A percentile compares a stretch with the other conserved stretches of the same genome.
phyloP scores from a whole-genome alignment of 2,113 vertebrate genomes.

The Stigmatopora argus region DNA sequence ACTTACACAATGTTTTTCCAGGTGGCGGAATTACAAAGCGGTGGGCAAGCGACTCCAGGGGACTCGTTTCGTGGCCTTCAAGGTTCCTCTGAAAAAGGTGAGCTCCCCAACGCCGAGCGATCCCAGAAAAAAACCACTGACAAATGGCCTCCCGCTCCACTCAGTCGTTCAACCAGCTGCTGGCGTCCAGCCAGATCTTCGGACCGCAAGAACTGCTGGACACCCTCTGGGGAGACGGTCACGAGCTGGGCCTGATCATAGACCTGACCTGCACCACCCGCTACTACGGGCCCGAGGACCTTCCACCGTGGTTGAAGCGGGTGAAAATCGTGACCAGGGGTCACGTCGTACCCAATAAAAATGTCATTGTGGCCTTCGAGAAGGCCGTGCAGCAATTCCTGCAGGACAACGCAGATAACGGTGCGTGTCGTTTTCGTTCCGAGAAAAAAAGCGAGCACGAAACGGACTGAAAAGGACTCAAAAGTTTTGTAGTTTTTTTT shows the following conservation, averaged over 20 bases:
- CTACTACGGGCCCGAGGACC: constrained; percentile 1
- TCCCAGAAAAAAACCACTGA: neutral
- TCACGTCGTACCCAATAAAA: neutral
- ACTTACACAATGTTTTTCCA: neutral
- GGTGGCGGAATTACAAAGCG: constrained; percentile 3
- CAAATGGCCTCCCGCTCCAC: neutral
- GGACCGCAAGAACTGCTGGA: constrained; percentile 5
- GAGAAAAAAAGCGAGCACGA: no score
- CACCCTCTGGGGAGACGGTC: neutral
- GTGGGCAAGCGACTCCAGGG: neutral
- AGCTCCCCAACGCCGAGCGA: neutral
- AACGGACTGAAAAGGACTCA: no score
- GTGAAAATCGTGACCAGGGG: neutral
- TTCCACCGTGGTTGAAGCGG: neutral
- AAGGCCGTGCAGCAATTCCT: neutral
- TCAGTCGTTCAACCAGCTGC: neutral
- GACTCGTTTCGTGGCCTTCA: constrained; percentile 12
- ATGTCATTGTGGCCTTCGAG: neutral
- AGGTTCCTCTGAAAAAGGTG: constrained; percentile 12
- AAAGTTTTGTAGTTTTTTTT: no score
- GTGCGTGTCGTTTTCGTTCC: neutral
- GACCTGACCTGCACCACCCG: constrained; percentile 9
- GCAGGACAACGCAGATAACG: neutral
- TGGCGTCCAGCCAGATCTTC: neutral
- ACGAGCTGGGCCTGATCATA: constrained; percentile 1